These are phyloP conservation scores for Carollia perspicillata DNA, from an alignment of 2,113 vertebrate species.

Conservation along the genomic window DNA sequence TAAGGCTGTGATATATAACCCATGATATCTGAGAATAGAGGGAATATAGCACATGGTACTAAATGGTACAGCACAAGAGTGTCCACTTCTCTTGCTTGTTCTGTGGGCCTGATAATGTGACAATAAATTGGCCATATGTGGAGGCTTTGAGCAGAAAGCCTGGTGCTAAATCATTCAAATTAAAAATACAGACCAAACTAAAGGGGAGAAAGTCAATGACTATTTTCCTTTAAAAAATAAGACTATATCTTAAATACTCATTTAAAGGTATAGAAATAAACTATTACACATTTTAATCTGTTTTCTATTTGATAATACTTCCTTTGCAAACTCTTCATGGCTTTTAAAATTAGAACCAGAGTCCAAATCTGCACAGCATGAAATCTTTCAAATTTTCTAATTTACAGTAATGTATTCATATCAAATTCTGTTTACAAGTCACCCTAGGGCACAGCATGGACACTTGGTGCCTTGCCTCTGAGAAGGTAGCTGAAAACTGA, in stretches of 20 bases:
- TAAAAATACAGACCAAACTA: conserved; percentile 9
- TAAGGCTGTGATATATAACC: background rate
- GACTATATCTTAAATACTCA: conserved; percentile 45
- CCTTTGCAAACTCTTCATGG: conserved; percentile 51
- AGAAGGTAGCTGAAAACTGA: background rate
- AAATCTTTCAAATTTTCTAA: conserved; percentile 47
- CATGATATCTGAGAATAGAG: background rate
- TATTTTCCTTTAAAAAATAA: conserved; percentile 6
- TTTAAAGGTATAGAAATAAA: conserved; percentile 57
- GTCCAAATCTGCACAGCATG: conserved; percentile 53
- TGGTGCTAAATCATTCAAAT: background rate
- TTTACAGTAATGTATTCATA: conserved; percentile 37
- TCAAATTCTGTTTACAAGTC: background rate
- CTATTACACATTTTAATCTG: conserved; percentile 51
- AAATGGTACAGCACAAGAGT: background rate
- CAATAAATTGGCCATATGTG: background rate
- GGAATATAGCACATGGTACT: background rate
- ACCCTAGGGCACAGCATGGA: background rate
- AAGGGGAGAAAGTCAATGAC: background rate
- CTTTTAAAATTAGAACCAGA: conserved; percentile 63
- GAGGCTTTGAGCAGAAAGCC: background rate
- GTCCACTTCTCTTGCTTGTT: background rate
- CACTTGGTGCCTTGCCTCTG: background rate
- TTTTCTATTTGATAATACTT: conserved; percentile 67
- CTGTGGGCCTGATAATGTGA: background rate